Conservation (phyloP, 1,140 invertebrate genomes). For the Drosophila cardini region DNA sequence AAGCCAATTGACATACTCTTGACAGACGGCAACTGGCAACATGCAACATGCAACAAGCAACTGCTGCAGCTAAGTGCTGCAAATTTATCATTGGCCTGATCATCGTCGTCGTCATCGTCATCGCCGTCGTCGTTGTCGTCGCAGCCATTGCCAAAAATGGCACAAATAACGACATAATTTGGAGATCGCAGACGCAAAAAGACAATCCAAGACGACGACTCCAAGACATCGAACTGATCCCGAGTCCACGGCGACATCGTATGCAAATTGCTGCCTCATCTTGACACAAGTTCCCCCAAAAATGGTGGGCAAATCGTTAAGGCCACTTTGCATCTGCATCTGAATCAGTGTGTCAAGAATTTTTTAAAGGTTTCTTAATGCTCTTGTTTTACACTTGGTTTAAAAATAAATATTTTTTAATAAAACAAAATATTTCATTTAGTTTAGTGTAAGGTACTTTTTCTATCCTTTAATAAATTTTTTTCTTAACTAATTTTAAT, state of each 20-base stretch:
- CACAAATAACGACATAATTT: constrained; percentile 82
- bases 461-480: too few species aligned
- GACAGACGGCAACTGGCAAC: constrained; percentile 40
- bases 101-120: constrained; percentile 38
- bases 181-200: constrained; percentile 61
- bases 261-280: constrained; percentile 48
- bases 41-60: constrained; percentile 31
- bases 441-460: too few species aligned
- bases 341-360: constrained; percentile 22
- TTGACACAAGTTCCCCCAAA: constrained; percentile 34
- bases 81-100: constrained; percentile 74
- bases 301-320: constrained; percentile 50
- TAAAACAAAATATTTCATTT: not conserved
- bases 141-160: constrained; percentile 73
- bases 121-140: constrained; percentile 19
- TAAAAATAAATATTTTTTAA: not conserved
- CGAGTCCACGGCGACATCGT: constrained; percentile 3
- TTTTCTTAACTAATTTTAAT: too few species aligned
- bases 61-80: constrained; percentile 64
- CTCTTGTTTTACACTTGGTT: constrained; percentile 2
- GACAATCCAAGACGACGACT: constrained; percentile 13
- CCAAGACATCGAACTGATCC: constrained; percentile 6
- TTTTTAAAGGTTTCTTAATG: not conserved
- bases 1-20: constrained; percentile 79
- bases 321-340: constrained; percentile 32